Base-by-base conservation (phyloP, 2,797 vertebrate genomes). In the Parambassis ranga region DNA sequence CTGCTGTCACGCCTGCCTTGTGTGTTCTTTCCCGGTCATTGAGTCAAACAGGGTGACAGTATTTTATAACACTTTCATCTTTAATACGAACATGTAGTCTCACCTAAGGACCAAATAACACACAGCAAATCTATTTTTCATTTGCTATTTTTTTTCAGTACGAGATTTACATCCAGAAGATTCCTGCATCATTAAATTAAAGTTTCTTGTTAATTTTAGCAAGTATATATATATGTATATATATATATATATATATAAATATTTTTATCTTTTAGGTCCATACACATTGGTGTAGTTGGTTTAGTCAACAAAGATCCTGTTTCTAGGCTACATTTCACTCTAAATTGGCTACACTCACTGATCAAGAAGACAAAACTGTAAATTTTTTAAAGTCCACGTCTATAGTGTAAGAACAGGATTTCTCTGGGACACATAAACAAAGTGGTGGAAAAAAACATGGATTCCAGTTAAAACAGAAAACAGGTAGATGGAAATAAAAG, bases 391-490 rank as follows among this genome's bases (percentile, higher is more conserved):
- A 50, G 48, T 60, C 18, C 30, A 69, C 59, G 32, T 62, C 37
- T 62, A 68, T 16, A 31, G 33, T 59, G 61, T 63, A 27, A 75
- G 64, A 71, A 61, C 24, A 59, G 1, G 7, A 71, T 26, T 36
- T 53, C 6, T 74, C 44, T 19, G 38, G 35, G 58, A 69, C 82
- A 79, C 36, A 48, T 26, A 61, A 72, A 53, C 15, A 46, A 47
- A 24, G 16, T 4, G 42, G 42, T 33, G 32, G 55, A 70, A 55
- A 66, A 71, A 52, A 50, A 24, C 30, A 63, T 39, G 51, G 53
- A 84, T 83, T 87, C 87, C 87, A 91, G 88, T 90, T 84, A 74
- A 85, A 85, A 79, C 56, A 77, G 7, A 69, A 64, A 75, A 76
- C 4, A 36, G 57, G 56, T 2, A 10, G 56, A 75, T 60, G 57